A percentile compares a stretch with the other conserved stretches of the same genome.
These are phyloP conservation scores for Syngnathus floridae DNA, from an alignment of 2,113 vertebrate species.

Conservation along the genomic window DNA sequence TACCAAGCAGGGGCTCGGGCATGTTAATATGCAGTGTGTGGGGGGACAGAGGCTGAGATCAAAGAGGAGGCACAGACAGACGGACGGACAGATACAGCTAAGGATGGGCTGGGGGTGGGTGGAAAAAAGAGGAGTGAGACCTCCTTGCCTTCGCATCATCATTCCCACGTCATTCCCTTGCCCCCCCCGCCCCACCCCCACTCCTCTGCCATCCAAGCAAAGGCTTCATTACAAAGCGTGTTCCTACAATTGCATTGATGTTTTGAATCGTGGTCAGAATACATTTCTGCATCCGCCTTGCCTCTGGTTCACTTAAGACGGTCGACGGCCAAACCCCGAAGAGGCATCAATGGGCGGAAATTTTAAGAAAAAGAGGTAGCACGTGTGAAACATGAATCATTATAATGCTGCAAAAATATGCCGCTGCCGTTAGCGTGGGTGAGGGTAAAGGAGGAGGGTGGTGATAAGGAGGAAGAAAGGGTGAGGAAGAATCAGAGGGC, in stretches of 20 bases:
- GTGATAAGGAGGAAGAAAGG: constrained; percentile 48
- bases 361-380: constrained; percentile 53
- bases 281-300: background rate
- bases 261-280: constrained; percentile 12
- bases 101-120: constrained; percentile 17
- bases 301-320: constrained; percentile 64
- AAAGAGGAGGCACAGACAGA: constrained; percentile 65
- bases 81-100: constrained; percentile 61
- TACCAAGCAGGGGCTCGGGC: constrained; percentile 66
- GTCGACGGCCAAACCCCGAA: constrained; percentile 58
- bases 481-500: constrained; percentile 59
- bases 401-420: constrained; percentile 65
- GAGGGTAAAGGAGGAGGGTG: constrained; percentile 30
- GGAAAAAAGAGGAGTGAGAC: constrained; percentile 36
- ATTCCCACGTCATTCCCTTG: constrained; percentile 55
- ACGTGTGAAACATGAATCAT: constrained; percentile 70
- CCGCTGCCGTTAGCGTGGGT: background rate
- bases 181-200: constrained; percentile 29
- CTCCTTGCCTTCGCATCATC: constrained; percentile 58
- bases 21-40: constrained; percentile 69
- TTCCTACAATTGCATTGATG: constrained; percentile 21
- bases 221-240: constrained; percentile 48
- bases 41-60: constrained; percentile 64
- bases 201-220: constrained; percentile 20
- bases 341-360: constrained; percentile 58